Evolutionary conservation across 1,140 invertebrate genomes (phyloP).

Genomic region (Battus philenor): DNA sequence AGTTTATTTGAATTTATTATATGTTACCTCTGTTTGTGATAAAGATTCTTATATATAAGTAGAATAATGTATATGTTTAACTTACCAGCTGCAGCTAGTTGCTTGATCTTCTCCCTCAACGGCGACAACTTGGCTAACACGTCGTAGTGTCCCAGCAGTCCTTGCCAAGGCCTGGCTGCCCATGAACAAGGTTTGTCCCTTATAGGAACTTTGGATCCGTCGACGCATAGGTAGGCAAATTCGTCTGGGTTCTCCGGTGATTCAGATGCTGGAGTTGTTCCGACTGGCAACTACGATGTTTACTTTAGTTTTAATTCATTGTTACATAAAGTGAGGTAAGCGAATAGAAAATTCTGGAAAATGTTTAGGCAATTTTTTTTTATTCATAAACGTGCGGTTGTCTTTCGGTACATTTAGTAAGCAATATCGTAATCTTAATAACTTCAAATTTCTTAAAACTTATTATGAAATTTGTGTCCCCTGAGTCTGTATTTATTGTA

Average conservation of each 20-base stretch:
- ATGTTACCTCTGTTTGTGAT: too few species aligned
- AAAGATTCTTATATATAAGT: background rate
- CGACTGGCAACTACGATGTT: constrained; percentile 74
- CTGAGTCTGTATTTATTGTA: too few species aligned
- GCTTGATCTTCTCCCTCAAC: constrained; percentile 62
- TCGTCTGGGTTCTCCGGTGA: constrained; percentile 77
- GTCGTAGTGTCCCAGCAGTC: constrained; percentile 80
- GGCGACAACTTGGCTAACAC: constrained; percentile 71
- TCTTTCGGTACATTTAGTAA: too few species aligned
- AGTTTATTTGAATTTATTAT: too few species aligned
- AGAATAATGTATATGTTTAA: constrained; percentile 14
- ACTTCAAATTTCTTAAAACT: too few species aligned
- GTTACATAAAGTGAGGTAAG: too few species aligned
- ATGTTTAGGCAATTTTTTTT: too few species aligned
- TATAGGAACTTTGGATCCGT: constrained; percentile 83
- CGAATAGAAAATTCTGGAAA: too few species aligned
- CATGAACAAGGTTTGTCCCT: constrained; percentile 83
- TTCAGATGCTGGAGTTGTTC: constrained; percentile 64
- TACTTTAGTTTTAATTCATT: too few species aligned
- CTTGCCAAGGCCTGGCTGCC: constrained; percentile 89
- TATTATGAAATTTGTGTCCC: too few species aligned
- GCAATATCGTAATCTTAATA: too few species aligned
- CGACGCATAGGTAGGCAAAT: constrained; percentile 87
- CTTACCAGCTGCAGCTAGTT: constrained; percentile 55
- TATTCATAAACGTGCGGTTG: too few species aligned